A percentile compares a stretch with the other conserved stretches of the same genome.
Conservation (phyloP, 2,113 vertebrate species). For the Phasianus colchicus region DNA sequence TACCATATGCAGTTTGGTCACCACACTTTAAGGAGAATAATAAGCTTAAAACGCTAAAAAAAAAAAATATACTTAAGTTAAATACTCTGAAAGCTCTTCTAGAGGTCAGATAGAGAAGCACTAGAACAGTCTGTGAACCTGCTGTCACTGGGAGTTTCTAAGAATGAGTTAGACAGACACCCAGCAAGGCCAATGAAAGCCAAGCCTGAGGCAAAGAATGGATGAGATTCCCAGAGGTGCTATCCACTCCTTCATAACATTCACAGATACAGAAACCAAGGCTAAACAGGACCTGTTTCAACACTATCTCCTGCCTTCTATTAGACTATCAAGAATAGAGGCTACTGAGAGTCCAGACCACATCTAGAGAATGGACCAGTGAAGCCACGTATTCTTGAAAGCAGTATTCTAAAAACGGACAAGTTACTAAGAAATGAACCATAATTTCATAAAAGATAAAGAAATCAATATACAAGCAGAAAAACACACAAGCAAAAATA, state of each 20-base stretch:
- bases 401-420: neutral
- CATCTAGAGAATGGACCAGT: neutral
- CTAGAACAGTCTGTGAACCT: neutral
- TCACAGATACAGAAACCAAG: neutral
- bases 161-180: neutral
- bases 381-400: neutral
- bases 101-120: neutral
- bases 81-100: neutral
- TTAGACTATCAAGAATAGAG: neutral
- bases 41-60: neutral
- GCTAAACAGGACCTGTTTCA: neutral
- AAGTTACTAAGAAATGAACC: neutral
- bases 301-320: neutral
- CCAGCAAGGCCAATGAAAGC: neutral
- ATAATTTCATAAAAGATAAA: neutral
- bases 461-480: neutral
- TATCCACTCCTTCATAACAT: neutral
- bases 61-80: neutral
- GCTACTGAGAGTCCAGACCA: neutral
- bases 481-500: accelerated
- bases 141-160: neutral
- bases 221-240: accelerated
- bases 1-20: neutral
- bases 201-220: neutral
- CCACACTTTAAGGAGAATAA: neutral